Evolutionary conservation across 2,113 vertebrate species (phyloP).

Genomic region (Pelobates fuscus): DNA sequence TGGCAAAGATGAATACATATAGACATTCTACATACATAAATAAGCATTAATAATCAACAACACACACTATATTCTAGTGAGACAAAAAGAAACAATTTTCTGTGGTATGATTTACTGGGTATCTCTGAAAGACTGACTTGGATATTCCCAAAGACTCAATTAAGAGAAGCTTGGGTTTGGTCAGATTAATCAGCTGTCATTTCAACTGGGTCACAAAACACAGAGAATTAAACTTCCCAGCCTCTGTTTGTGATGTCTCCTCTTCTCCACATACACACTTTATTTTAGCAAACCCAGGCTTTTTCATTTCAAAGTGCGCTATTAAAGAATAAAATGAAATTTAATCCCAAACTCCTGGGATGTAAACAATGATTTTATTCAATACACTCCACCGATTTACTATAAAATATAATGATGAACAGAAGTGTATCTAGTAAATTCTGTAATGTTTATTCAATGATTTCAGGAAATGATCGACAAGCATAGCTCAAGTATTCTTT

Average conservation of each 20-base stretch:
- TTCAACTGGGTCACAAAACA: constrained; percentile 40
- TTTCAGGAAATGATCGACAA: too few relatives aligned
- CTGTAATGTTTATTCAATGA: too few relatives aligned
- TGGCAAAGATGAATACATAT: too few relatives aligned
- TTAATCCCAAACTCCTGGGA: neutral
- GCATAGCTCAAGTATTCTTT: too few relatives aligned
- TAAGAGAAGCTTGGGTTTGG: constrained; percentile 28
- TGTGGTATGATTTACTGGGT: constrained; percentile 19
- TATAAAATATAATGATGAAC: neutral
- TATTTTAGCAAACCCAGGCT: neutral
- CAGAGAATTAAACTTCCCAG: neutral
- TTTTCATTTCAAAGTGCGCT: constrained; percentile 6
- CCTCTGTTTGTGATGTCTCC: neutral
- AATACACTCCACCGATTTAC: neutral
- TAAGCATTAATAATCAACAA: too few relatives aligned
- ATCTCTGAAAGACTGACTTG: constrained; percentile 16
- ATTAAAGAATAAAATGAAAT: constrained; percentile 7
- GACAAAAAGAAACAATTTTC: neutral
- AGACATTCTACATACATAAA: too few relatives aligned
- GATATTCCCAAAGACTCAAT: constrained; percentile 45
- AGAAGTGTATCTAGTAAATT: neutral
- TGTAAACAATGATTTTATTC: neutral
- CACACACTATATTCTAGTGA: neutral
- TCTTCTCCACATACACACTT: neutral
- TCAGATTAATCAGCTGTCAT: constrained; percentile 47